Base-by-base conservation (phyloP, 2,797 vertebrate species). In the Schizopygopsis malacanthus region DNA sequence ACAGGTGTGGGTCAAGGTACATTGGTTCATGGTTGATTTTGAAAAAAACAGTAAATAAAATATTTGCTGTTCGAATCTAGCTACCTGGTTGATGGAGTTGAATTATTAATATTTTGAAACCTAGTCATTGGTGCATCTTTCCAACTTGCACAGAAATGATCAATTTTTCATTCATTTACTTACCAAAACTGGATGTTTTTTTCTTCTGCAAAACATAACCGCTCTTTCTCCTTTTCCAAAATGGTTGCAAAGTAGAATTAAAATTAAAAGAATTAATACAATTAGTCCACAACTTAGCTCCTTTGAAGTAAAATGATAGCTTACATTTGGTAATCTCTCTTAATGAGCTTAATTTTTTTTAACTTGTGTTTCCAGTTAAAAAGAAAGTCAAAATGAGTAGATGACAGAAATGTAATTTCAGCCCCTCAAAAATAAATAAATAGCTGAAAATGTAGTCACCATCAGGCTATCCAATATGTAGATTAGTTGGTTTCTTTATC, bases 1-100 rank as follows among this genome's bases (percentile, higher is more conserved):
- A 6, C 75, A 47, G 25, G 65, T 70, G 43, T 71, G 83, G 50
- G 50, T 78, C 37, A 56, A 70, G 75, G 61, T n/a, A 22, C 9
- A 22, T 10, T 69, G 47, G 22, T 78, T 59, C 11, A 22, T 22
- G 50, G 47, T 43, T 79, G 2, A 43, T 69, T 79, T 56, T 33
- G 63, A 78, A 52, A 16, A 84, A 78, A 78, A 70, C 18, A n/a
- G 16, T 59, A 70, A 70, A 79, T 70, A 16, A 83, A 83, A 67
- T 22, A 79, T 71, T 13, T 56, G 41, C 25, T 71, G 39, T 79
- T 79, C 16, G 16, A 39, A 85, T 79, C 67, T 33, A 33, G 33
- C 3, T 45, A 52, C 39, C 65, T 79, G n/a, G 47, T 71, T 79
- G 63, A 70, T 41, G 50, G 37, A 45, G 83, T 43, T 69, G 63